Conservation (phyloP, 2,113 vertebrate species). For the Barbus barbus region DNA sequence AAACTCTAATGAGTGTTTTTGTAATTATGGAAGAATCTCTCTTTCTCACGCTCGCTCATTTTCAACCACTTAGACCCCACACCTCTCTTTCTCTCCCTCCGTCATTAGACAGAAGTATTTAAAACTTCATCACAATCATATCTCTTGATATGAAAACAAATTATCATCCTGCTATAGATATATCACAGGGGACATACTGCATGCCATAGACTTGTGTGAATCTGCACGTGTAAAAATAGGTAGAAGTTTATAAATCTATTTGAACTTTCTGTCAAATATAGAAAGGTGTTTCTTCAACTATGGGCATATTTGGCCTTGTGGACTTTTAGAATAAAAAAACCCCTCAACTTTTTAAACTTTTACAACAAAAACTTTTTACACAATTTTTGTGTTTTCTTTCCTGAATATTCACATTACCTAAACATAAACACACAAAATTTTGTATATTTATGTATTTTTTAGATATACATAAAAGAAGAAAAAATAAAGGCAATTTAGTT, state of each 20-base stretch:
- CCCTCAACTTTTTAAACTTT: neutral
- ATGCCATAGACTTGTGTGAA: neutral
- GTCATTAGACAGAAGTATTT: neutral
- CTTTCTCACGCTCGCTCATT: constrained; percentile 1
- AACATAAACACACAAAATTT: too few relatives aligned
- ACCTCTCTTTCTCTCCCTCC: neutral
- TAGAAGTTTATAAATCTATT: neutral
- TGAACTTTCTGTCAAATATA: neutral
- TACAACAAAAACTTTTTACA: neutral
- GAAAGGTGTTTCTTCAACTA: neutral
- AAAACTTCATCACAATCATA: constrained; percentile 25
- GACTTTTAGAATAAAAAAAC: neutral
- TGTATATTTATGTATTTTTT: too few relatives aligned
- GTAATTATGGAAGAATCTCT: constrained; percentile 47
- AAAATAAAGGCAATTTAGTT: too few relatives aligned
- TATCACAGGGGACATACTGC: neutral
- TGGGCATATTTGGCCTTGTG: neutral
- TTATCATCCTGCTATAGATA: neutral
- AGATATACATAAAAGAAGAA: too few relatives aligned
- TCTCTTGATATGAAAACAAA: neutral
- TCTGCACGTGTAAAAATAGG: neutral
- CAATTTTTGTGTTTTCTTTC: neutral
- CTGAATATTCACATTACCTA: neutral
- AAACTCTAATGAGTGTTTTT: constrained; percentile 52
- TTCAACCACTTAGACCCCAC: constrained; percentile 5